phyloP scores from a whole-genome alignment of 2,113 vertebrate species.

The Oryctolagus cuniculus region mOryCun1.1 NC_091436.1:84460001-84460500 shows the following conservation, averaged over 20 bases:
- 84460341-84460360: not conserved
- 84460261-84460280: not conserved
- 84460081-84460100: rapidly evolving
- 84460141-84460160: no score
- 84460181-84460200: not conserved
- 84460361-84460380: not conserved
- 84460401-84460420: not conserved
- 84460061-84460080: rapidly evolving
- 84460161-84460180: not conserved
- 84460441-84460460: not conserved
- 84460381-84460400: not conserved
- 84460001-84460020: no score
- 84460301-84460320: not conserved
- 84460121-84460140: no score
- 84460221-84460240: not conserved
- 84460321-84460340: not conserved
- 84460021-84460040: rapidly evolving
- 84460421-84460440: not conserved
- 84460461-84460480: not conserved
- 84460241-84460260: not conserved
- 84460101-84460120: rapidly evolving
- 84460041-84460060: not conserved
- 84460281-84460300: not conserved
- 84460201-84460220: not conserved
- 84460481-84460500: rapidly evolving